Base-by-base conservation (phyloP, 2,888 invertebrate genomes). In the Scaptomyza polygonia region DNA sequence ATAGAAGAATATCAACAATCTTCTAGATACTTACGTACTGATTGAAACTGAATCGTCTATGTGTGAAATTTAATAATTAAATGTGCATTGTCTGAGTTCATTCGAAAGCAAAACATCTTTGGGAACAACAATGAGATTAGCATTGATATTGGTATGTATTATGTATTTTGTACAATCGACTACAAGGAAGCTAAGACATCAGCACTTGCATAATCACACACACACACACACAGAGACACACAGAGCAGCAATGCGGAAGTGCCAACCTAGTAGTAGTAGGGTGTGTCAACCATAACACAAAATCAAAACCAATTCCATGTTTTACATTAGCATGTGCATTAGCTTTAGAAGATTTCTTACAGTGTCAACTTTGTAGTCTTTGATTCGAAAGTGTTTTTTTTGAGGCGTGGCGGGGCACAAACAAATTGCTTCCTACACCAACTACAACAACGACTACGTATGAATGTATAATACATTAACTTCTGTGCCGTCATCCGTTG, bases 121-220 rank as follows among this genome's bases (percentile, higher is more conserved):
- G 65, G 61, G 5, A 53, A 80, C 68, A 64, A 82, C 68, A 64
- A 82, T 82, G 82, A 88, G 88, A 86, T 57, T 82, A 64, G 58
- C 79, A 75, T 67, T 82, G 67, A 68, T 82, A 79, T 68, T 82
- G 82, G 82, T 82, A 82, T 59, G 82, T 69, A 42, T n/a, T n/a
- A n/a, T n/a, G n/a, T 42, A 39, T 11, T 44, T 18, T 40, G 12
- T 9, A 14, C 11, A 34, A 61, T 12, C 57, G 7, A 39, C 16
- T 16, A 39, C 16, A 4, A 64, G 66, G 62, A 56, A 62, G 52
- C 40, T 43, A 49, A 25, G 54, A 14, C n/a, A 34, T 49, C 18
- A 36, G 14, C 21, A 49, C 29, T 67, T 67, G 18, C 70, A 68
- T 61, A 61, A 68, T 52, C 44, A 47, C 29, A 47, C n/a, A 34